These are phyloP conservation scores for Microcebus ravelobensis DNA, from an alignment of 2,113 vertebrate genomes.

Conservation along the genomic window DNA sequence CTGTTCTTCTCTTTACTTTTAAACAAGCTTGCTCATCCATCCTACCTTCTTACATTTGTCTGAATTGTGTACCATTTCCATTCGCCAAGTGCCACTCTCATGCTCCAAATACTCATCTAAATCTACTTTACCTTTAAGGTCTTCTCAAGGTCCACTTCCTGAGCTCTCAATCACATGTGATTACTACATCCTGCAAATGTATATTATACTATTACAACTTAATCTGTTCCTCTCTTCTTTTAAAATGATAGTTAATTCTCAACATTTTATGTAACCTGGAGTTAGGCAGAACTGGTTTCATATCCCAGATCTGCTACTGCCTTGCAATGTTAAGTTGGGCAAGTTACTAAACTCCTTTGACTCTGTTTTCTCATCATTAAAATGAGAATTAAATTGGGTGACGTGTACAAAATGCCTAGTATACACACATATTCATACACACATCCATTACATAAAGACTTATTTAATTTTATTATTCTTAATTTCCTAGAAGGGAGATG, in stretches of 20 bases:
- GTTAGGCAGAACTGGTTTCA: background rate
- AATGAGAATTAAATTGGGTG: slow-evolving; percentile 16
- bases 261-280: background rate
- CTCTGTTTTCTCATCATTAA: slow-evolving; percentile 44
- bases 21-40: background rate
- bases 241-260: background rate
- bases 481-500: background rate
- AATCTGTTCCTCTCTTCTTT: background rate
- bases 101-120: background rate
- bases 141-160: background rate
- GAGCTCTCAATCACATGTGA: background rate
- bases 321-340: background rate
- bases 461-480: background rate
- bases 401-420: background rate
- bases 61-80: background rate
- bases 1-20: background rate
- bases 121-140: background rate
- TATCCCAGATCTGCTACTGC: background rate
- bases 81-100: background rate
- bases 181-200: background rate
- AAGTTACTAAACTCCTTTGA: slow-evolving; percentile 22
- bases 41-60: background rate
- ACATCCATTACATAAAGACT: background rate
- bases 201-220: background rate
- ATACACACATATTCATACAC: background rate